Evolutionary conservation across 2,797 vertebrate species (phyloP).

Genomic region (Acropternis orthonyx): DNA sequence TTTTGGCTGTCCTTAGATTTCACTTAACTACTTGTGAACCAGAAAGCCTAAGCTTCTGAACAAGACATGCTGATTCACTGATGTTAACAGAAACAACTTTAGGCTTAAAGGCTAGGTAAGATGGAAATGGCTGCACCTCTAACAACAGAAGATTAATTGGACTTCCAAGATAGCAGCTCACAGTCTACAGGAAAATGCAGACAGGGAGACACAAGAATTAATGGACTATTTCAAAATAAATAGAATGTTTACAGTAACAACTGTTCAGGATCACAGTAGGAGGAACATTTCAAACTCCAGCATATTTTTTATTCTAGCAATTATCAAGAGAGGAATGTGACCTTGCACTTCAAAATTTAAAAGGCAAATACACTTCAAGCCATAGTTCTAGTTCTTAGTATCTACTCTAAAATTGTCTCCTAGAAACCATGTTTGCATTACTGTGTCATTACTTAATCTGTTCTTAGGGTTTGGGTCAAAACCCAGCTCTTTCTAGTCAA

Average conservation of each 20-base stretch:
- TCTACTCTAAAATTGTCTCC: not conserved
- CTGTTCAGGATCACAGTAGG: not conserved
- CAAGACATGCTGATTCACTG: not conserved
- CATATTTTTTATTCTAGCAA: not conserved
- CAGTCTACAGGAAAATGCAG: not conserved
- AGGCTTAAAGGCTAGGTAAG: conserved; percentile 6
- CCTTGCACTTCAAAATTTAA: not conserved
- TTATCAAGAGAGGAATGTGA: not conserved
- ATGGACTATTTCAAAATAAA: not conserved
- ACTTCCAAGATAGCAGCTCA: not conserved
- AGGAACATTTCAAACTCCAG: not conserved
- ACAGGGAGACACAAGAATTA: not conserved
- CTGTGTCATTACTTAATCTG: not conserved
- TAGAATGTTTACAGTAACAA: not conserved
- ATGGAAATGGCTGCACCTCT: not conserved
- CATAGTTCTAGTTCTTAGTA: not conserved
- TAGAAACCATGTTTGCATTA: conserved; percentile 10
- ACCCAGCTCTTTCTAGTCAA: not conserved
- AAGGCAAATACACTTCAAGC: not conserved
- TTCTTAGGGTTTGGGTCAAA: not conserved
- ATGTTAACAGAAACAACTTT: not conserved
- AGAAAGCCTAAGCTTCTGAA: not conserved
- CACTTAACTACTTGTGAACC: not conserved
- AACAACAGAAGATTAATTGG: not conserved
- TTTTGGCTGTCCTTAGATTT: not conserved